Base-by-base conservation (phyloP, 1,140 invertebrate species). In the Scaptodrosophila lebanonensis region DNA sequence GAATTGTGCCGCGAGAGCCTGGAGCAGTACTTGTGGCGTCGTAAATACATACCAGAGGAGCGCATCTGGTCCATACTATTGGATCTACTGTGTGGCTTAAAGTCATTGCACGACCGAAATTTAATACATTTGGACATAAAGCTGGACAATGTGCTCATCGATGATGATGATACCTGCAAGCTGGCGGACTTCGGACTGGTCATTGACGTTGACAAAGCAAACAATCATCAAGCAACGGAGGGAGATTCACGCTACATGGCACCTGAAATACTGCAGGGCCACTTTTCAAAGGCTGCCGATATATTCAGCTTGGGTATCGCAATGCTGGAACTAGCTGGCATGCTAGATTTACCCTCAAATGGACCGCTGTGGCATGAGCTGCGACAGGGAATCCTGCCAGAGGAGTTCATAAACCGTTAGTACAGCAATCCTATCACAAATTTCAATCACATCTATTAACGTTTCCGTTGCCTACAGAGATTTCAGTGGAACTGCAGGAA, bases 221-320 rank as follows among this genome's bases (percentile, higher is more conserved):
- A 86, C 40, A 76, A 54, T n/a, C 69, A 83, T 45, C 72, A 86
- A 35, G 87, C 66, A 7, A 88, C 89, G n/a, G 93, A 95, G 86
- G 94, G 94, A 3, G 93, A 95, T 87, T 90, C 92, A 0, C 92
- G 92, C 52, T 95, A 95, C 84, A 85, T 95, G 51, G 93, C 93
- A 1, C 90, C 91, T 12, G 93, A 95, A 88, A 86, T 94, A 0
- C 86, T 95, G 68, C 87, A 91, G 58, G 91, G 91, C 11, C 87
- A 88, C 15, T 92, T 92, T 70, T 90, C 90, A 2, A 88, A 88
- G 59, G 88, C 89, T 20, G 91, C 89, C 9, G 91, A 91, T 71
- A 89, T 91, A 53, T 92, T 91, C 67, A 93, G 92, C 75, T 77
- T 95, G 12, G 94, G 94, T 3, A 91, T 95, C 58, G 91, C 92